Evolutionary conservation across 2,888 invertebrate species (phyloP).

Genomic region (Mantis religiosa): DNA sequence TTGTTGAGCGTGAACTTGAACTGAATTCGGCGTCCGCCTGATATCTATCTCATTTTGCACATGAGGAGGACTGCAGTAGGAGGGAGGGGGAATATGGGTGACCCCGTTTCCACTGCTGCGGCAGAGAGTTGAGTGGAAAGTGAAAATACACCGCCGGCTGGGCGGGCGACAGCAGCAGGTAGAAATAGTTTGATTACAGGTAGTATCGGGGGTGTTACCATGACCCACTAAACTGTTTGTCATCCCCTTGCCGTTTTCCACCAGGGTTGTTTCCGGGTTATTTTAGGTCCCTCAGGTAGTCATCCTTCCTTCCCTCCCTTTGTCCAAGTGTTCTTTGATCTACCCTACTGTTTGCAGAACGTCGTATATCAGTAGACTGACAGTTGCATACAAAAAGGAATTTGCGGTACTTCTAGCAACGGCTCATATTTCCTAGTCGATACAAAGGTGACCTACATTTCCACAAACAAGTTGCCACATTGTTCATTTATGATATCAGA

Average conservation of each 20-base stretch:
- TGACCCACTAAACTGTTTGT: constrained; percentile 17
- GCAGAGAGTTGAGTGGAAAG: constrained; percentile 10
- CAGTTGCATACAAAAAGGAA: too few relatives aligned
- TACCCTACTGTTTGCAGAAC: not conserved
- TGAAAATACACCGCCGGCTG: not conserved
- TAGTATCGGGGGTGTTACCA: constrained; percentile 5
- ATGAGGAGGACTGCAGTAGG: not conserved
- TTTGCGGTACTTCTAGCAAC: too few relatives aligned
- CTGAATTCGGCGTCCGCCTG: constrained; percentile 6
- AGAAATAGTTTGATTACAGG: not conserved
- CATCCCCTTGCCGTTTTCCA: not conserved
- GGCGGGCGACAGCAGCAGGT: not conserved
- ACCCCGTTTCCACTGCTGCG: constrained; percentile 15
- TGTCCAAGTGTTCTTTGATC: not conserved
- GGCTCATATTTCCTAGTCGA: too few relatives aligned
- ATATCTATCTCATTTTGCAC: not conserved
- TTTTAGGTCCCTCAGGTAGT: not conserved
- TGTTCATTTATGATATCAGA: too few relatives aligned
- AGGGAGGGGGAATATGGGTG: constrained; percentile 24
- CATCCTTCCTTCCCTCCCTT: not conserved
- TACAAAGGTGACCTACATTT: too few relatives aligned
- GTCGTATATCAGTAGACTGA: not conserved
- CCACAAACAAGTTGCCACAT: too few relatives aligned
- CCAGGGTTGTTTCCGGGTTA: not conserved
- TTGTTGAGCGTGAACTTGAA: constrained; percentile 23